Percentiles rank a stretch among this genome's conserved stretches.
Evolutionary conservation across 2,888 invertebrate genomes (phyloP).

Genomic region (Cantharis lateralis): DNA sequence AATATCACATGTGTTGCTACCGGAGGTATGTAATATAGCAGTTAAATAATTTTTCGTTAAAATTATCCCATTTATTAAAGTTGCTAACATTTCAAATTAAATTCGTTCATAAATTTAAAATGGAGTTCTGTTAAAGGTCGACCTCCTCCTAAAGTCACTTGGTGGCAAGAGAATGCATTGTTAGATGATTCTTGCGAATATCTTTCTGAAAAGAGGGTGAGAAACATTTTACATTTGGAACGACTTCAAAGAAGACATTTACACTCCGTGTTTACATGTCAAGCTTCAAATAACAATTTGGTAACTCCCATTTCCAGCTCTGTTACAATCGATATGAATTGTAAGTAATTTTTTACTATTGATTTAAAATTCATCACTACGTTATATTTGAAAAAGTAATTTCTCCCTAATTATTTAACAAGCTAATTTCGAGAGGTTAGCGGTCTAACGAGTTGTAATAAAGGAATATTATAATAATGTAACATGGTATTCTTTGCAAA

Average conservation of each 20-base stretch:
- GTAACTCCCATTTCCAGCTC: slow-evolving; percentile 68
- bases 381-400: neutral
- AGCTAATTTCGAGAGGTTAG: neutral
- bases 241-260: slow-evolving; percentile 70
- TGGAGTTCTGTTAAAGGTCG: slow-evolving; percentile 61
- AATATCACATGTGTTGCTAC: slow-evolving; percentile 83
- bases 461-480: neutral
- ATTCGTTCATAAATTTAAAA: slow-evolving; percentile 20
- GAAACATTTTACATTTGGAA: slow-evolving; percentile 70
- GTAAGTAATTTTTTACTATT: slow-evolving; percentile 60
- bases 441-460: neutral
- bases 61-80: neutral
- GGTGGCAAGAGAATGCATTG: slow-evolving; percentile 75
- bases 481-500: neutral
- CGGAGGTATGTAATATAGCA: slow-evolving; percentile 69
- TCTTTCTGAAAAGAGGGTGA: slow-evolving; percentile 66
- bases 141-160: slow-evolving; percentile 72
- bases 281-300: slow-evolving; percentile 73
- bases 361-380: neutral
- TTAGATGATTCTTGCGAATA: slow-evolving; percentile 71
- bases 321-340: slow-evolving; percentile 70
- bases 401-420: neutral
- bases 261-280: slow-evolving; percentile 69
- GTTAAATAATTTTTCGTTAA: neutral
- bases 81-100: neutral